Conservation (phyloP, 2,888 invertebrate genomes). For the Chrysodeixis includens region DNA sequence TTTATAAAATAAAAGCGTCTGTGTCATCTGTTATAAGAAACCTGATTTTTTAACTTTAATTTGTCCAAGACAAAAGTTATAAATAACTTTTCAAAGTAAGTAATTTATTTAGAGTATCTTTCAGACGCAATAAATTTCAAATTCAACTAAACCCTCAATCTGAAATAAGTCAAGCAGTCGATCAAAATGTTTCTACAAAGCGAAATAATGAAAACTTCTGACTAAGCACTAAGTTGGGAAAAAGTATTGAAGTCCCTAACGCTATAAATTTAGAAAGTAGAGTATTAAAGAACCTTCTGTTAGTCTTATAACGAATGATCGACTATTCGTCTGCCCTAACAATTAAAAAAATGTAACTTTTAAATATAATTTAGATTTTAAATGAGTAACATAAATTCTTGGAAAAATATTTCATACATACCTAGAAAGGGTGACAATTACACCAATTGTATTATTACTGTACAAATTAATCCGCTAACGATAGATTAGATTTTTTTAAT, state of each 20-base stretch:
- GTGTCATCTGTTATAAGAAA: too few species aligned
- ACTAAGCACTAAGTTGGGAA: constrained; percentile 26
- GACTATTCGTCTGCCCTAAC: constrained; percentile 21
- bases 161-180: constrained; percentile 14
- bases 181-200: constrained; percentile 21
- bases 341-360: constrained; percentile 40
- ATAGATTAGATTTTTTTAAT: too few species aligned
- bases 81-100: not conserved
- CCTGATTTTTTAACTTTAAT: too few species aligned
- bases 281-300: constrained; percentile 21
- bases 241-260: constrained; percentile 18
- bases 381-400: too few species aligned
- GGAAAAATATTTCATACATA: too few species aligned
- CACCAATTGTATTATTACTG: too few species aligned
- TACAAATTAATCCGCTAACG: too few species aligned
- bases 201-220: constrained; percentile 36
- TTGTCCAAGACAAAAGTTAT: not conserved
- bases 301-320: constrained; percentile 34
- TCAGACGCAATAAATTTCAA: not conserved
- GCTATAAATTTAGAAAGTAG: constrained; percentile 29
- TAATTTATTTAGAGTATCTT: not conserved
- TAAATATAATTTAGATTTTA: too few species aligned
- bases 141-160: not conserved
- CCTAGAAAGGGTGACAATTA: too few species aligned
- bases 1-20: too few species aligned